These are phyloP conservation scores for Lycocorax pyrrhopterus DNA, from an alignment of 2,113 vertebrate genomes.

Conservation along the genomic window DNA sequence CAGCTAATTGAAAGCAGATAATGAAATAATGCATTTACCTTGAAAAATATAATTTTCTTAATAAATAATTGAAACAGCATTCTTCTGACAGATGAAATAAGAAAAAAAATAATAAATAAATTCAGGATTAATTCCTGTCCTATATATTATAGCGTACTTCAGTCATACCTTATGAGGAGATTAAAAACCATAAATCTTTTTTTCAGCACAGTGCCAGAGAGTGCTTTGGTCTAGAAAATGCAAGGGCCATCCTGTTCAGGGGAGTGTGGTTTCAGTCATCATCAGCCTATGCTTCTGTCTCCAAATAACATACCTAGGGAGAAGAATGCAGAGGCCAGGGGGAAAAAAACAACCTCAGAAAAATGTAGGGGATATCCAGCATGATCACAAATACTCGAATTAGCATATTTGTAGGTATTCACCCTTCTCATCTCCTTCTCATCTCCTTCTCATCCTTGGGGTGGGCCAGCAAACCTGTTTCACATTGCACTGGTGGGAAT, in stretches of 20 bases:
- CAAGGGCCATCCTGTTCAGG: neutral
- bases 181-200: conserved; percentile 71
- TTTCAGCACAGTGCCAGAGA: conserved; percentile 19
- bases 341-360: neutral
- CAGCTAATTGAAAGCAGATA: conserved; percentile 82
- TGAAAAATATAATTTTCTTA: conserved; percentile 76
- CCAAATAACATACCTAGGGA: neutral
- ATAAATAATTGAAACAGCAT: conserved; percentile 75
- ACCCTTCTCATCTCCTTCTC: neutral
- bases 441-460: neutral
- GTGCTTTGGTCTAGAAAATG: conserved; percentile 39
- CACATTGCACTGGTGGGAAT: neutral
- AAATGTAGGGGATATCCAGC: neutral
- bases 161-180: conserved; percentile 60
- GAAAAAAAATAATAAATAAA: conserved; percentile 65
- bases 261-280: neutral
- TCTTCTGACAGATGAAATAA: conserved; percentile 70
- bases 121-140: conserved; percentile 67
- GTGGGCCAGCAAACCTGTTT: neutral
- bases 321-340: neutral
- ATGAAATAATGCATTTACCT: conserved; percentile 75
- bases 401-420: neutral
- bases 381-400: neutral
- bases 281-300: neutral
- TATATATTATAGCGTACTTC: conserved; percentile 67